Evolutionary conservation across 2,888 invertebrate species (phyloP), one percentile per base, ranked within the genome.

Genomic region (Lasioglossum vierecki): DNA sequence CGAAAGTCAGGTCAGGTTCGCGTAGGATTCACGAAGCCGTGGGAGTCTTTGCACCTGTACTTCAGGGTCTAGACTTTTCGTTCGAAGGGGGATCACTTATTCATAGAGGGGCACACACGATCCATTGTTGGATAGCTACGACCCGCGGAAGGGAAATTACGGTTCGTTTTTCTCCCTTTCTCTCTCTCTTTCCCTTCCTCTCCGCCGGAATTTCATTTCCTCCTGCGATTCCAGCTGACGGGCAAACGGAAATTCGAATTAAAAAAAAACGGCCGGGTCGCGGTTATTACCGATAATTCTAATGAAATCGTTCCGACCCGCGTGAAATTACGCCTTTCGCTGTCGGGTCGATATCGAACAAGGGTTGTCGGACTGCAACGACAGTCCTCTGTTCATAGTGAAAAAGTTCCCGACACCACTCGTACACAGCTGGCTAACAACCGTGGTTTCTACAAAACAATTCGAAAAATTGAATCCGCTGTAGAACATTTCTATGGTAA

Each of bases 11-110:
- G 44, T 44, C 66, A 71, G 72, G 72, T 72, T 82, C 30, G 76
- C 49, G 71, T 81, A 80, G 70, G 82, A 87, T 79, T 76, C 78
- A 79, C 78, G 71, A 79, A 60, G 74, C 63, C 90, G 88, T 91
- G 91, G 88, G 91, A 91, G 83, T 76, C 75, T 75, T 63, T 71
- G 63, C 91, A 91, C 91, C 90, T 91, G 91, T 84, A 76, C 73
- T 44, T 44, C 83, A 81, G 78, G 82, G 78, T 88, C 87, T 87
- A 90, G 89, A 91, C 90, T 91, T 91, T 91, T 89, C 87, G 87
- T 89, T 90, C 91, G 87, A 88, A 88, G 85, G 84, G 77, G 83
- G 83, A 91, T 92, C 89, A 92, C 86, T 92, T 92, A 92, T 92
- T 92, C 92, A 92, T 92, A 87, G 88, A 79, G 79, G 83, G 79